These are phyloP conservation scores for Argyresthia albistria DNA, from an alignment of 2,888 invertebrate genomes.

Conservation along the genomic window DNA sequence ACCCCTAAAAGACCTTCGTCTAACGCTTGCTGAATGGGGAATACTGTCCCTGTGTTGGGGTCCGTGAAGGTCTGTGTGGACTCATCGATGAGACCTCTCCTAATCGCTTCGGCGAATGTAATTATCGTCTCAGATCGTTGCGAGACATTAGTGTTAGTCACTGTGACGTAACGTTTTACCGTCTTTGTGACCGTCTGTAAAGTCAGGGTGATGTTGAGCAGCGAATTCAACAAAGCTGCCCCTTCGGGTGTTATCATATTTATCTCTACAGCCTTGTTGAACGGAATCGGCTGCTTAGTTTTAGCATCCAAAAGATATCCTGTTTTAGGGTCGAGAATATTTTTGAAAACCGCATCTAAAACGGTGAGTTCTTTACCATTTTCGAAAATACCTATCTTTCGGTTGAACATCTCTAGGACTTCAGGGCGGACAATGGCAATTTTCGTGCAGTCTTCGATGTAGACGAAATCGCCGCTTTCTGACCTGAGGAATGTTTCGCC, in stretches of 20 bases:
- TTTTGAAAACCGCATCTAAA: slow-evolving; percentile 90
- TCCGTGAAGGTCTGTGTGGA: slow-evolving; percentile 82
- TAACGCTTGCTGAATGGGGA: slow-evolving; percentile 84
- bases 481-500: slow-evolving; percentile 82
- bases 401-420: slow-evolving; percentile 87
- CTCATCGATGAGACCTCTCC: slow-evolving; percentile 85
- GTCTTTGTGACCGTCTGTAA: slow-evolving; percentile 90
- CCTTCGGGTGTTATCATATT: slow-evolving; percentile 91
- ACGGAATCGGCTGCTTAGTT: slow-evolving; percentile 80
- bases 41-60: slow-evolving; percentile 79
- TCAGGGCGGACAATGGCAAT: slow-evolving; percentile 86
- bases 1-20: slow-evolving; percentile 80
- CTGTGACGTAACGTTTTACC: slow-evolving; percentile 85
- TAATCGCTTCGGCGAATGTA: slow-evolving; percentile 84
- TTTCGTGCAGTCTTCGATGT: slow-evolving; percentile 85
- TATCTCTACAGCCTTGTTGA: slow-evolving; percentile 88
- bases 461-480: slow-evolving; percentile 81
- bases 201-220: slow-evolving; percentile 90
- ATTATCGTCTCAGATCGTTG: slow-evolving; percentile 74
- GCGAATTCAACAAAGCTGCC: slow-evolving; percentile 86
- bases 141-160: slow-evolving; percentile 76
- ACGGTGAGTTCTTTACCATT: slow-evolving; percentile 84
- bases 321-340: slow-evolving; percentile 89
- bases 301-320: slow-evolving; percentile 87
- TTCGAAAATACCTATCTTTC: slow-evolving; percentile 85